These are phyloP conservation scores for Sebastes hubbsi DNA, from an alignment of 2,797 vertebrate species.

Conservation along the genomic window DNA sequence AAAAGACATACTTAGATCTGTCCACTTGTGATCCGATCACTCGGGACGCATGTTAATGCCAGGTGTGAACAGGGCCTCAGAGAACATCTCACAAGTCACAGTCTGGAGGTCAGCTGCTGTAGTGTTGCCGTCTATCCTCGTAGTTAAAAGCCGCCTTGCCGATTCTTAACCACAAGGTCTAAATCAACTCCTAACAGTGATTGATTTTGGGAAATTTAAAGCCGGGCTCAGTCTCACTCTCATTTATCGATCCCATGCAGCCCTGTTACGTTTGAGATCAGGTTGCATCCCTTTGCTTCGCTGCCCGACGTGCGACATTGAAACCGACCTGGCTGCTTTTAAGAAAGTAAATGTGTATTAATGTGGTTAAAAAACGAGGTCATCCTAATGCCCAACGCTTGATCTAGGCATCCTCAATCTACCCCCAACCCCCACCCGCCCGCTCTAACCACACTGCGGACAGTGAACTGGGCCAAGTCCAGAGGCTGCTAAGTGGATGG, in stretches of 20 bases:
- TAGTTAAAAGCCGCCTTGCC: conserved; percentile 70
- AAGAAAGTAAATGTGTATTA: conserved; percentile 62
- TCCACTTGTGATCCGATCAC: no score
- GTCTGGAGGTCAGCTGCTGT: conserved; percentile 10
- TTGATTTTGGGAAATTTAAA: conserved; percentile 79
- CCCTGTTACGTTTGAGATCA: conserved; percentile 55
- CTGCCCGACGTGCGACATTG: conserved; percentile 50
- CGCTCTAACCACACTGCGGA: conserved; percentile 51
- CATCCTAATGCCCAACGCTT: conserved; percentile 43
- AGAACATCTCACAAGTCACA: background rate
- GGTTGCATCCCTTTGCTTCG: conserved; percentile 52
- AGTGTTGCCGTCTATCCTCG: conserved; percentile 44
- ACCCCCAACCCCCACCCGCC: background rate
- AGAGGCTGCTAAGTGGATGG: conserved; percentile 77
- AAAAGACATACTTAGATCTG: no score
- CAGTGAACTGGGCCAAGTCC: conserved; percentile 70
- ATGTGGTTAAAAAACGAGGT: conserved; percentile 64
- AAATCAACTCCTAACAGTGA: conserved; percentile 72
- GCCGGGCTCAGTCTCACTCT: conserved; percentile 61
- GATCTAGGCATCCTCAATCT: conserved; percentile 35
- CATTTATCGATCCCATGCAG: conserved; percentile 67
- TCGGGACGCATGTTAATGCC: no score
- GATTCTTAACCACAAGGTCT: conserved; percentile 62
- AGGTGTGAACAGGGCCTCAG: background rate
- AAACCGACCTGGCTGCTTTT: conserved; percentile 42